Base-by-base conservation (phyloP, 2,113 vertebrate species). In the Stigmatopora nigra region DNA sequence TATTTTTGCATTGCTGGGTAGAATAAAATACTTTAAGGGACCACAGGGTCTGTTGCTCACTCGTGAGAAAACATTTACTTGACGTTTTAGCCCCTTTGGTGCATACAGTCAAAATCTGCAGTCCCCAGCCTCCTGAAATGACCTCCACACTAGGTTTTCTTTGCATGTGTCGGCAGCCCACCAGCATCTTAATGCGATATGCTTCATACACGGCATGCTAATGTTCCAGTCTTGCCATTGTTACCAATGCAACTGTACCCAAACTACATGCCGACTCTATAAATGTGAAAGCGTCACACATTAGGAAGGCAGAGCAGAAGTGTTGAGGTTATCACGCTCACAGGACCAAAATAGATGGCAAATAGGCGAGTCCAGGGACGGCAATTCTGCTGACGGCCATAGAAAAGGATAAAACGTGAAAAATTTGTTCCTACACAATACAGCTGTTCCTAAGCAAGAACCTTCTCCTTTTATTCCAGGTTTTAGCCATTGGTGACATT, bases 271-370 rank as follows among this genome's bases (percentile, higher is more conserved):
- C 12, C 2, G 25, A 61, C 12, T 13, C 2, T 61, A n/a, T 41
- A 17, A 59, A 59, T 41, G 36, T 11, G 17, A 59, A 13, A 38
- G 44, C n/a, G n/a, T 72, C 62, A 67, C 77, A 88, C 86, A 90
- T 88, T 88, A 25, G 25, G 22, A 88, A 86, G 83, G 79, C 74
- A 59, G 85, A 88, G 73, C 83, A 82, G 77, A 86, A 82, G 81
- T 77, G 85, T 88, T 71, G 84, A 85, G 90, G 89, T 91, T 91
- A 91, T 91, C 90, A 76, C 70, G 67, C 84, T 89, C 77, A 67
- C 84, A 78, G 53, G 75, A 89, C 90, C 77, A 82, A 90, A 91
- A 90, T 91, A 91, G 88, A 88, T 48, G 46, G 75, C 74, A 8
- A n/a, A 10, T 2, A 7, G 49, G 49, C n/a, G 16, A 51, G 17